These are phyloP conservation scores for Semnopithecus entellus DNA, from an alignment of 2,113 vertebrate species.

Conservation along the genomic window DNA sequence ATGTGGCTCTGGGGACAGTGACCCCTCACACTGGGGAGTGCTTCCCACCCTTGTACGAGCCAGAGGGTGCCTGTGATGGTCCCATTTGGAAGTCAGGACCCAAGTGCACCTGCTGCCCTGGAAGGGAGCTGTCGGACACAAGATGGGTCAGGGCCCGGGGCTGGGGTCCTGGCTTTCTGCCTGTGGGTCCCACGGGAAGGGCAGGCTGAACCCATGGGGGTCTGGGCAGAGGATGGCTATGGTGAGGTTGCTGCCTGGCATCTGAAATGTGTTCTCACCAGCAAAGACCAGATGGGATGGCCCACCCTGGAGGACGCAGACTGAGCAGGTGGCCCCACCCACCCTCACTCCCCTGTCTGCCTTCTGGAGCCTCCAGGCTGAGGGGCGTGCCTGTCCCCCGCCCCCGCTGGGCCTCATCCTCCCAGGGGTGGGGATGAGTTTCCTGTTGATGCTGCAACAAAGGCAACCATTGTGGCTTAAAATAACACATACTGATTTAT, in stretches of 20 bases:
- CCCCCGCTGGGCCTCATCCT: not conserved
- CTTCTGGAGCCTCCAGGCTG: not conserved
- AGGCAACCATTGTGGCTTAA: no score
- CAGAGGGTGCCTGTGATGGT: rapidly evolving
- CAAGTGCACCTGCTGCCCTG: no score
- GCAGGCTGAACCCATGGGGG: rapidly evolving
- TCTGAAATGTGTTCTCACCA: not conserved
- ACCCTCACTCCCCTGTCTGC: not conserved
- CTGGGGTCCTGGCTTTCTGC: not conserved
- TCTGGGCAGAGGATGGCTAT: not conserved
- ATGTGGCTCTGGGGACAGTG: not conserved
- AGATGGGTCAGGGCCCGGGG: not conserved
- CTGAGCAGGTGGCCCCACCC: not conserved
- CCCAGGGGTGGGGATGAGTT: not conserved
- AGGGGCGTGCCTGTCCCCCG: no score
- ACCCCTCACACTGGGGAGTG: rapidly evolving
- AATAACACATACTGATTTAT: not conserved
- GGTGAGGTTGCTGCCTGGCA: not conserved
- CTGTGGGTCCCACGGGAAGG: not conserved
- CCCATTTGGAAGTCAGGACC: not conserved
- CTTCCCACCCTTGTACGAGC: no score
- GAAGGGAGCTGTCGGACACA: not conserved
- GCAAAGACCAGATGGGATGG: no score
- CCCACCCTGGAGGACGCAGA: not conserved
- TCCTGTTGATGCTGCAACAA: no score